These are phyloP conservation scores for Drosophila pseudoobscura DNA, from an alignment of 1,140 invertebrate species.

Conservation along the genomic window DNA sequence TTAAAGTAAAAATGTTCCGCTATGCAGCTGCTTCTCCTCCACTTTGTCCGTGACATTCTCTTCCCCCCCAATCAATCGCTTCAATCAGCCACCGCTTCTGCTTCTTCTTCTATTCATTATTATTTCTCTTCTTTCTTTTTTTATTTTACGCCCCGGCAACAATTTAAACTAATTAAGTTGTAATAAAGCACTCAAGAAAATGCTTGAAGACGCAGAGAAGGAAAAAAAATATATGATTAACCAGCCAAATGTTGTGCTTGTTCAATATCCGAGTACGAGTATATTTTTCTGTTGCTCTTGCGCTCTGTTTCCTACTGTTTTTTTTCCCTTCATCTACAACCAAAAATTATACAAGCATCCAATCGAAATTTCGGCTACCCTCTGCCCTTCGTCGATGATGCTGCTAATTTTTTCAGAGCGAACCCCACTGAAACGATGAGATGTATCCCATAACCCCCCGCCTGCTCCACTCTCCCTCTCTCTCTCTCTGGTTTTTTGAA, in stretches of 20 bases:
- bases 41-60: not conserved
- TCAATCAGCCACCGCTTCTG: conserved; percentile 26
- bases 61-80: not conserved
- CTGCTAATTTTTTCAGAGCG: conserved; percentile 70
- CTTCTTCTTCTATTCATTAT: conserved; percentile 24
- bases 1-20: conserved; percentile 13
- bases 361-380: conserved; percentile 41
- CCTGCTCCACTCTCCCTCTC: conserved; percentile 4
- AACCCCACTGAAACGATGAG: conserved; percentile 1
- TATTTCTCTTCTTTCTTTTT: conserved; percentile 13
- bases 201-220: conserved; percentile 43
- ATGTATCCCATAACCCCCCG: conserved; percentile 5
- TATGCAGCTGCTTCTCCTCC: not conserved
- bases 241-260: conserved; percentile 34
- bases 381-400: conserved; percentile 58
- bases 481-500: conserved; percentile 41
- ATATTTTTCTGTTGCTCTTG: conserved; percentile 1
- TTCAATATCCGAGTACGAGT: conserved; percentile 23
- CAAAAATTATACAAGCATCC: conserved; percentile 50
- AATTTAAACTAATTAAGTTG: conserved; percentile 82
- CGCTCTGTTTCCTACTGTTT: conserved; percentile 52
- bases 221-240: conserved; percentile 49
- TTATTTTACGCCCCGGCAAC: conserved; percentile 62
- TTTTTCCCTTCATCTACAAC: conserved; percentile 7
- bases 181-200: conserved; percentile 73